Base-by-base conservation (phyloP, 2,113 vertebrate species). In the Dasyurus viverrinus region DNA sequence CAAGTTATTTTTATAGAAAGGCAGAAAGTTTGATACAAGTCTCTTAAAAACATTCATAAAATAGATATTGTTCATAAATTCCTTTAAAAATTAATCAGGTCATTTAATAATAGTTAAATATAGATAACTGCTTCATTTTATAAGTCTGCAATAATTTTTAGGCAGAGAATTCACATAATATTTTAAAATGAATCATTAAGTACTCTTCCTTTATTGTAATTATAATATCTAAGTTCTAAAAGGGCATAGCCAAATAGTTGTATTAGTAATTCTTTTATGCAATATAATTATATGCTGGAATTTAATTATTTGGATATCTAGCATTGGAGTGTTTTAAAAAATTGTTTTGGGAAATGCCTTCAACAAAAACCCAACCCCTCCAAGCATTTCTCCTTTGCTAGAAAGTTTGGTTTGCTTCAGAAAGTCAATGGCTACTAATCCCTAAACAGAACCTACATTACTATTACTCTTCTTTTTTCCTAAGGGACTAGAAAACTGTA, bases 281-380 rank as follows among this genome's bases (percentile, higher is more conserved):
- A 96, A 95, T 54, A 93, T 92, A 96, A 97, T 95, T 96, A 94
- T 90, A 42, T 95, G 47, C 89, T 94, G 47, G 84, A 95, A 96
- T 94, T 96, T 94, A 97, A 96, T 93, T 94, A 94, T 93, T 98
- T 96, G 50, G 54, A 52, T 93, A 68, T 95, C 47, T 92, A 47
- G 53, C 14, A 89, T 5, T 95, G 25, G 30, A 30, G 92, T 89
- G 89, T 95, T 55, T 94, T 50, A 91, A 26, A 36, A 22, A 92
- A 53, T 90, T 95, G 89, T 60, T 91, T 55, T 90, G 50, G 8
- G 90, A 93, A 90, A 42, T 84, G n/a, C 68, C 19, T 84, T 84
- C 16, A 84, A 84, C 68, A 84, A 84, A 84, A 42, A 42, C n/a
- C 68, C 68, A 76, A 16, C 14, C 68, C 16, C 16, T 76, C 68